A percentile compares a stretch with the other conserved stretches of the same genome.
Conservation (phyloP, 2,113 vertebrate genomes). For the Actenoides hombroni region DNA sequence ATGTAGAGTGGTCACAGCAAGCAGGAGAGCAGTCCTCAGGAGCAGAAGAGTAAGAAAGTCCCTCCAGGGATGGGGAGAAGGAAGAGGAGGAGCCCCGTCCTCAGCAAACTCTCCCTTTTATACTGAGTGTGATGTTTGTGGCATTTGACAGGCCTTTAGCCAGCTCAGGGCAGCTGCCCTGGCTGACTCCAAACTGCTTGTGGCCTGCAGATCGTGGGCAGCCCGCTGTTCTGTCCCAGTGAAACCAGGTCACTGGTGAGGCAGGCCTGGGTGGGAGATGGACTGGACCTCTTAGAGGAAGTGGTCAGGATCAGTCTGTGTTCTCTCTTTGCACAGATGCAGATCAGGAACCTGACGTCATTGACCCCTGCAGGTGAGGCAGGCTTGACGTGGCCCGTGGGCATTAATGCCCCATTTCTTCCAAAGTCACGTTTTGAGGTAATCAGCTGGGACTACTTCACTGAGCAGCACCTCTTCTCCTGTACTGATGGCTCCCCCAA, state of each 20-base stretch:
- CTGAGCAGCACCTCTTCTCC: conserved; percentile 90
- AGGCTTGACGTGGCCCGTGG: conserved; percentile 88
- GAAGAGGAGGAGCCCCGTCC: not conserved
- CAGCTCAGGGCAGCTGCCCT: not conserved
- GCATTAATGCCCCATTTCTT: conserved; percentile 88
- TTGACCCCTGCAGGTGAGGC: conserved; percentile 88
- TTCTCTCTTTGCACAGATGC: conserved; percentile 77
- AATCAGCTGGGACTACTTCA: conserved; percentile 97
- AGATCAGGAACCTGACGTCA: conserved; percentile 91
- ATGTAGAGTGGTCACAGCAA: not conserved
- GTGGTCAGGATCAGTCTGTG: not conserved
- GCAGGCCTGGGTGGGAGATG: not conserved
- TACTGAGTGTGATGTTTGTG: not conserved
- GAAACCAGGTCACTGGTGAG: not conserved
- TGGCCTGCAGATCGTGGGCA: not conserved
- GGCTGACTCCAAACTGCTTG: not conserved
- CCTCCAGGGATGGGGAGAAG: not conserved
- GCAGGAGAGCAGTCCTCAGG: not conserved
- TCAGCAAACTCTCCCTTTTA: not conserved
- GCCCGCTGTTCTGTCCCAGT: not conserved
- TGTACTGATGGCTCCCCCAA: conserved; percentile 89
- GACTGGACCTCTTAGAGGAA: not conserved
- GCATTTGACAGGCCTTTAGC: not conserved
- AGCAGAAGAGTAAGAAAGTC: not conserved
- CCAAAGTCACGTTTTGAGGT: conserved; percentile 94